Conservation (phyloP, 2,888 invertebrate species). For the Tachina grossa region DNA sequence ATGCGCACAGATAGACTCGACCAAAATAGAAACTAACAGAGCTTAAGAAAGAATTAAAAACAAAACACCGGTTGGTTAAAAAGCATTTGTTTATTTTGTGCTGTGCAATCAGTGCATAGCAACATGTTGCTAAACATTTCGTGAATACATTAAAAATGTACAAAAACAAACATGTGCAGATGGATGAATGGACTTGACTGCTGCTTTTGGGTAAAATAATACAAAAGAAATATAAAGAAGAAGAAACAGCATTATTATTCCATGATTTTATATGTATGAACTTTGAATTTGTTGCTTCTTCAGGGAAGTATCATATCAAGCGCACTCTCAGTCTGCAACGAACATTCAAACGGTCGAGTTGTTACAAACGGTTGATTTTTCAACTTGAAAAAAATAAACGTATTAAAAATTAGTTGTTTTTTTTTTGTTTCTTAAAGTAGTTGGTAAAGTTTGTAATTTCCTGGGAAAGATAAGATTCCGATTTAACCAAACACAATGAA, state of each 20-base stretch:
- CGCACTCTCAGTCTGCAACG: slow-evolving; percentile 78
- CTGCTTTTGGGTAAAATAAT: slow-evolving; percentile 38
- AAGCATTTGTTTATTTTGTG: slow-evolving; percentile 28
- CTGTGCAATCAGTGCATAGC: slow-evolving; percentile 23
- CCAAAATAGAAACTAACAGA: neutral
- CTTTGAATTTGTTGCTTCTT: slow-evolving; percentile 56
- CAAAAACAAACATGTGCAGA: slow-evolving; percentile 29
- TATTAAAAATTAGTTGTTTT: slow-evolving; percentile 8
- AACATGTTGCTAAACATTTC: slow-evolving; percentile 67
- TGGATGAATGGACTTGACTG: slow-evolving; percentile 15
- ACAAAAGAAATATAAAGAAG: slow-evolving; percentile 63
- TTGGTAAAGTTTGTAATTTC: slow-evolving; percentile 47
- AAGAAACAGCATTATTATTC: slow-evolving; percentile 61
- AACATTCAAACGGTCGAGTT: slow-evolving; percentile 79
- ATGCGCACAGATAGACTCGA: slow-evolving; percentile 32
- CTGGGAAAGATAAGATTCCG: neutral
- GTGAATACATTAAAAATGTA: slow-evolving; percentile 28
- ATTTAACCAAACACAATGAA: slow-evolving; percentile 3
- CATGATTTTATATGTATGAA: slow-evolving; percentile 57
- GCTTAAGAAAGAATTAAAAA: slow-evolving; percentile 14
- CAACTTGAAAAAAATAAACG: slow-evolving; percentile 13
- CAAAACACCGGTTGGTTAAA: slow-evolving; percentile 57
- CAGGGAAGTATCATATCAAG: slow-evolving; percentile 72
- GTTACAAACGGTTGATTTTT: slow-evolving; percentile 72
- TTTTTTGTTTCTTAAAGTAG: slow-evolving; percentile 45